Percentiles rank a stretch among this genome's conserved stretches.
phyloP scores from a whole-genome alignment of 2,113 vertebrate genomes.

The Rhizomys pruinosus region DNA sequence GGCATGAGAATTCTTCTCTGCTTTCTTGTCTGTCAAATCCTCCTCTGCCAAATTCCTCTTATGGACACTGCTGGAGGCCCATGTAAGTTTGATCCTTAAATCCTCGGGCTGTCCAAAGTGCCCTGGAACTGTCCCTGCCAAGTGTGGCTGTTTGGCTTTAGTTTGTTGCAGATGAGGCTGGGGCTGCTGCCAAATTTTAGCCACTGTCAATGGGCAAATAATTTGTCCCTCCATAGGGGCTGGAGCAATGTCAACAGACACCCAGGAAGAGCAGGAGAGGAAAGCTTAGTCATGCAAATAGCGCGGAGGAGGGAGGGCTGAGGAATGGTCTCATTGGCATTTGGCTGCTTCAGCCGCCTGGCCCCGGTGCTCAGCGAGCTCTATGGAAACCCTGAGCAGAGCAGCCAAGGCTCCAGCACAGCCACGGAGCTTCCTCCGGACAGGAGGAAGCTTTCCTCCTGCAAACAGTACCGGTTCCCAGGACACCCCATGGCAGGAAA shows the following conservation, averaged over 20 bases:
- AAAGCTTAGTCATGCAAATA: conserved; percentile 88
- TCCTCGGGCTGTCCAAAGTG: conserved; percentile 2
- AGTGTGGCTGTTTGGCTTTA: conserved; percentile 40
- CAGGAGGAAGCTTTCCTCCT: too few species aligned
- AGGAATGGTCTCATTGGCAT: conserved; percentile 85
- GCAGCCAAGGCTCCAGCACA: conserved; percentile 80
- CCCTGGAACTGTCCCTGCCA: conserved; percentile 23
- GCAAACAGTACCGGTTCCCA: conserved; percentile 88
- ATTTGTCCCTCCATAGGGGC: conserved; percentile 85
- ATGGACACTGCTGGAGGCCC: conserved; percentile 48
- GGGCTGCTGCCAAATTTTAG: conserved; percentile 79
- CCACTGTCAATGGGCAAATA: conserved; percentile 79
- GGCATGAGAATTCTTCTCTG: neutral
- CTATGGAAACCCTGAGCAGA: conserved; percentile 83
- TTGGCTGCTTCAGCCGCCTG: conserved; percentile 73
- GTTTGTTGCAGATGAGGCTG: conserved; percentile 21
- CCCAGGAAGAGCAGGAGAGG: conserved; percentile 75
- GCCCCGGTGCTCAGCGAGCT: conserved; percentile 77
- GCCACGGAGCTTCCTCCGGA: conserved; percentile 86
- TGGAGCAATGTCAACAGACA: conserved; percentile 82
- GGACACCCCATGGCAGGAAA: conserved; percentile 85
- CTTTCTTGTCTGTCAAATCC: neutral
- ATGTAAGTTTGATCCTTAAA: conserved; percentile 52
- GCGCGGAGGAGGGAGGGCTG: conserved; percentile 65
- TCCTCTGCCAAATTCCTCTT: conserved; percentile 71